Evolutionary conservation across 2,797 vertebrate species (phyloP), one percentile per base, ranked within the genome.

Genomic region (Hemibagrus guttatus): DNA sequence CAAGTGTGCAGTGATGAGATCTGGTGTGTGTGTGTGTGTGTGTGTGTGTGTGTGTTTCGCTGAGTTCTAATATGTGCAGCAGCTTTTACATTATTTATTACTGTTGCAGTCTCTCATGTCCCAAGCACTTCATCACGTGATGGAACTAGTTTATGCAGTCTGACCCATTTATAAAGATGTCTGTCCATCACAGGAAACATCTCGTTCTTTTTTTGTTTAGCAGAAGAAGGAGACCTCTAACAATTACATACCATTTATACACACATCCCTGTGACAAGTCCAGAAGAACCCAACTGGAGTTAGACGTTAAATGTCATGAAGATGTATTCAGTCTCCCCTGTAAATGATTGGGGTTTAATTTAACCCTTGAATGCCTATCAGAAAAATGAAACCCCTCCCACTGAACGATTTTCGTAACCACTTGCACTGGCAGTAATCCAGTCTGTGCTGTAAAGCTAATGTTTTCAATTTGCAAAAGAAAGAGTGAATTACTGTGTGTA

Each of bases 31-130:
- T 79, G 76, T 80, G n/a, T 69, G 46, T 42, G 63, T 46, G 78
- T 17, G 26, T 21, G 46, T 49, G 46, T 49, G 46, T 49, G 46
- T 49, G 46, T 49, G 46, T 54, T 59, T 39, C 42, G 19, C 28
- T 46, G 39, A 59, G 79, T 19, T 82, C 79, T 63, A 28, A 6
- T 26, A 35, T 52, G 35, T 11, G 19, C 76, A 71, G 76, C 76
- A 71, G 78, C 39, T 86, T 52, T 69, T 86, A 26, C 66, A 86
- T 86, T 72, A 81, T 86, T 86, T 66, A 86, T 86, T 19, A 42
- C 56, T 61, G 42, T 74, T 39, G 56, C 69, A 39, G 68, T 52
- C 78, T 81, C 78, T 86, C 39, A 74, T 82, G 85, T 54, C 56
- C 39, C 66, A 49, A 61, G 39, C 56, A 71, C 3, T 42, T 63